These are phyloP conservation scores for Cephus cinctus DNA, from an alignment of 1,140 invertebrate species.

Conservation along the genomic window DNA sequence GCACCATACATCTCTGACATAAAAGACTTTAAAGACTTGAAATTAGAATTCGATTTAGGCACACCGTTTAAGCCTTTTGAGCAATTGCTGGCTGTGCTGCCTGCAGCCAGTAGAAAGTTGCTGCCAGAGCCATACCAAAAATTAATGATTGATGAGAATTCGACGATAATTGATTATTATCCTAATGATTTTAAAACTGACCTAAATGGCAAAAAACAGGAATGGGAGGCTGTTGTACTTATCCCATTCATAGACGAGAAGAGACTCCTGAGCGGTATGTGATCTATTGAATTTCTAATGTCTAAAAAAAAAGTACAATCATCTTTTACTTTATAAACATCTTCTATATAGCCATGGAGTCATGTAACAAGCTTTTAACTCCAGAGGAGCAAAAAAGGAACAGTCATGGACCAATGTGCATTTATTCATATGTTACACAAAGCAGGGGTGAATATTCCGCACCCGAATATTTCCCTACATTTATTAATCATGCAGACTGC, in stretches of 20 bases:
- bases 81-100: conserved; percentile 91
- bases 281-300: conserved; percentile 11
- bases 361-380: conserved; percentile 67
- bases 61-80: conserved; percentile 93
- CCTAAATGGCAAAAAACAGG: conserved; percentile 90
- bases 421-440: conserved; percentile 69
- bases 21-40: conserved; percentile 72
- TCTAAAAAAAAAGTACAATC: conserved; percentile 8
- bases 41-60: conserved; percentile 78
- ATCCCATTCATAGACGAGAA: conserved; percentile 94
- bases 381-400: conserved; percentile 77
- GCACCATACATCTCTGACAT: conserved; percentile 95
- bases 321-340: not conserved
- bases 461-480: conserved; percentile 67
- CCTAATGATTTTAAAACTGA: conserved; percentile 87
- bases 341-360: conserved; percentile 76
- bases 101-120: conserved; percentile 77
- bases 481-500: conserved; percentile 64
- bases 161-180: conserved; percentile 88
- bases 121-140: conserved; percentile 79
- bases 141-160: conserved; percentile 79
- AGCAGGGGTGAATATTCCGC: conserved; percentile 58
- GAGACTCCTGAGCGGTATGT: conserved; percentile 54
- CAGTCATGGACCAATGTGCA: conserved; percentile 79
- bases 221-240: conserved; percentile 97